phyloP scores from a whole-genome alignment of 2,797 vertebrate genomes.

The Artibeus lituratus region DNA sequence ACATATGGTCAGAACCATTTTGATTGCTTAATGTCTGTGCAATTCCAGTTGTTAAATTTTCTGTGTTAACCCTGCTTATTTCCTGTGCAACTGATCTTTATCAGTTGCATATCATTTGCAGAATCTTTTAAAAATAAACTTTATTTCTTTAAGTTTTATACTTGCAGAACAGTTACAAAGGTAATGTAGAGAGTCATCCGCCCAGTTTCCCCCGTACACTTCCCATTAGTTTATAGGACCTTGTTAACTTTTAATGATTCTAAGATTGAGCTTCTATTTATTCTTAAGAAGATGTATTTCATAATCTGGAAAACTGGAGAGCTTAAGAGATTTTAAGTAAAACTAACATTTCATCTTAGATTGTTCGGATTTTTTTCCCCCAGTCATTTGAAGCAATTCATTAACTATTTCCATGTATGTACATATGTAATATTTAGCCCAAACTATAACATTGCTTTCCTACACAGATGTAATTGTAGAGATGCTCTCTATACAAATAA shows the following conservation, averaged over 20 bases:
- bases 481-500: not conserved
- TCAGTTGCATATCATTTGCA: not conserved
- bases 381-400: not conserved
- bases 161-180: not conserved
- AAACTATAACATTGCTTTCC: not conserved
- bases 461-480: not conserved
- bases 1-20: not conserved
- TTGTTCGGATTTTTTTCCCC: not conserved
- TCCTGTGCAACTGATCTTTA: not conserved
- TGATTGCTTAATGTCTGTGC: not conserved
- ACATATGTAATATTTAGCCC: not conserved
- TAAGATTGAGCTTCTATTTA: not conserved
- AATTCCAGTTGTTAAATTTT: not conserved
- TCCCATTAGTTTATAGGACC: not conserved
- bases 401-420: not conserved
- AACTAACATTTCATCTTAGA: not conserved
- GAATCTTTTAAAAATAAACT: not conserved
- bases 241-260: not conserved
- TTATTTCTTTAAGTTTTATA: not conserved
- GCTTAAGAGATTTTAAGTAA: not conserved
- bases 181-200: not conserved
- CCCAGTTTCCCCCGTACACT: not conserved
- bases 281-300: not conserved
- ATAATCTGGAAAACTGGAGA: not conserved
- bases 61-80: not conserved